Conservation (phyloP, 2,888 invertebrate species). For the Euproctis similis region DNA sequence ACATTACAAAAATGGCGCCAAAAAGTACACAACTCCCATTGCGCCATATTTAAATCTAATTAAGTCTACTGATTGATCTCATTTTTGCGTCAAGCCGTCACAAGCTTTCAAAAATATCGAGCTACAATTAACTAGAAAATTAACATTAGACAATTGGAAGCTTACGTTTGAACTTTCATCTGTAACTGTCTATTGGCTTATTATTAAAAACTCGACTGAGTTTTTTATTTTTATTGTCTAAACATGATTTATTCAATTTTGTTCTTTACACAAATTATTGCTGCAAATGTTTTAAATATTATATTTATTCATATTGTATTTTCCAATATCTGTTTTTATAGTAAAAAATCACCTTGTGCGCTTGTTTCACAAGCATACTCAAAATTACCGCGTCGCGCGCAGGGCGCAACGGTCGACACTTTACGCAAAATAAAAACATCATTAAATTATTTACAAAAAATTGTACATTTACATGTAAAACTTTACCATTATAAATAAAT, state of each 20-base stretch:
- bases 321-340: too few relatives aligned
- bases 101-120: constrained; percentile 16
- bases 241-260: too few relatives aligned
- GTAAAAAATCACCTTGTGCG: constrained; percentile 53
- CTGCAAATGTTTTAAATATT: too few relatives aligned
- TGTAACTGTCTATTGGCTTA: too few relatives aligned
- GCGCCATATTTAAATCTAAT: constrained; percentile 33
- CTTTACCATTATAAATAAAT: constrained; percentile 66
- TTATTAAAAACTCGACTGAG: too few relatives aligned
- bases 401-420: constrained; percentile 20
- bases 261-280: constrained; percentile 12
- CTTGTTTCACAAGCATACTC: constrained; percentile 70
- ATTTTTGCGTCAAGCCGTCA: constrained; percentile 22
- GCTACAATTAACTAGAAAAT: constrained; percentile 15
- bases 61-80: constrained; percentile 37
- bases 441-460: constrained; percentile 24
- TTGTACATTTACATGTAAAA: constrained; percentile 36
- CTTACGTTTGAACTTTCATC: constrained; percentile 21
- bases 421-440: constrained; percentile 24
- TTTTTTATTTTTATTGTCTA: too few relatives aligned
- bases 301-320: too few relatives aligned
- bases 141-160: constrained; percentile 15
- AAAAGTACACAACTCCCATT: too few relatives aligned
- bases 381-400: constrained; percentile 39
- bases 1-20: too few relatives aligned